Evolutionary conservation across 2,797 vertebrate species (phyloP).

Genomic region (Tolypeutes matacus): DNA sequence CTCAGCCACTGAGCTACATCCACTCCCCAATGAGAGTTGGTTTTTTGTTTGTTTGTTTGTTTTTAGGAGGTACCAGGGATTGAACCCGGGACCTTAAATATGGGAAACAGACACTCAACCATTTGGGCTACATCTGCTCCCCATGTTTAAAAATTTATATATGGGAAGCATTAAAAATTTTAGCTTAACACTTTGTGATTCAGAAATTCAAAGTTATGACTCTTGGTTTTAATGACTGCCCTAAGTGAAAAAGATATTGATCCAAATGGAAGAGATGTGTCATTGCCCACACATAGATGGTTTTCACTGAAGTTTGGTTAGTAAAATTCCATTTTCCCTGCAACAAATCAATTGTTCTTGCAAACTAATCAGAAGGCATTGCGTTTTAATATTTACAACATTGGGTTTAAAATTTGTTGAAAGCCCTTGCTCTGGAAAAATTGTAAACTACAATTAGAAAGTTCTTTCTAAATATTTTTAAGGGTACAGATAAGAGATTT

Average conservation of each 20-base stretch:
- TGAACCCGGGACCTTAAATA: too few relatives aligned
- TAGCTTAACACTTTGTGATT: background rate
- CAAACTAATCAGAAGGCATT: background rate
- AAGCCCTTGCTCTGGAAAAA: background rate
- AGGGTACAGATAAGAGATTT: background rate
- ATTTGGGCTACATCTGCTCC: too few relatives aligned
- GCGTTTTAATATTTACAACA: background rate
- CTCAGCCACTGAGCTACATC: too few relatives aligned
- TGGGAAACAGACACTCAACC: too few relatives aligned
- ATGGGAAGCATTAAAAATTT: background rate
- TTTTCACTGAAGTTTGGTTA: background rate
- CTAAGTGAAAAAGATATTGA: background rate
- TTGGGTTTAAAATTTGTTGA: background rate
- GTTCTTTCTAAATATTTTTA: constrained; percentile 31
- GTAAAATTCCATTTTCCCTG: background rate
- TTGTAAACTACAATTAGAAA: background rate
- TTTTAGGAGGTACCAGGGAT: too few relatives aligned
- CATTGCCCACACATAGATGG: background rate
- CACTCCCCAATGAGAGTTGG: too few relatives aligned
- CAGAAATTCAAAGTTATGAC: background rate
- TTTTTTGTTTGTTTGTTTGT: too few relatives aligned
- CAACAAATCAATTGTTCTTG: background rate
- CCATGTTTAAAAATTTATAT: too few relatives aligned
- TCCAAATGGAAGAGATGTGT: background rate
- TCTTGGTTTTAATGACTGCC: background rate